Percentiles rank a stretch among this genome's conserved stretches.
phyloP scores from a whole-genome alignment of 2,113 vertebrate species.

The Crotophaga sulcirostris region DNA sequence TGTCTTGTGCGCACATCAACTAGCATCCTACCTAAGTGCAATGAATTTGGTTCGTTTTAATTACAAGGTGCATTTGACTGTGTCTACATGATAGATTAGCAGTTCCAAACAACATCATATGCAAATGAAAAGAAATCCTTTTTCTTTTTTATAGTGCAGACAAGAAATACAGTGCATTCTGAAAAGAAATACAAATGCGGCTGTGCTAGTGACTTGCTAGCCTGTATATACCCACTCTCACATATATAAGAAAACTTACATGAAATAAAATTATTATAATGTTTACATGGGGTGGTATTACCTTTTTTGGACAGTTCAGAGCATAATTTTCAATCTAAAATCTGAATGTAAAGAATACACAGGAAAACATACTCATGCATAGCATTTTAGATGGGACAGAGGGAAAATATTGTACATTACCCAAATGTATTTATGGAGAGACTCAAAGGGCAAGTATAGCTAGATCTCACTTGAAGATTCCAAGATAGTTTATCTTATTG shows the following conservation, averaged over 20 bases:
- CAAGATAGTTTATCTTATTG: not conserved
- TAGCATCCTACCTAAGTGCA: not conserved
- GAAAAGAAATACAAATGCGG: not conserved
- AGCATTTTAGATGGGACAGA: not conserved
- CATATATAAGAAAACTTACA: not conserved
- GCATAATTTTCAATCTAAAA: not conserved
- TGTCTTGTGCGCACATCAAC: not conserved
- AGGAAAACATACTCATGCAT: not conserved
- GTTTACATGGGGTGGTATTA: not conserved
- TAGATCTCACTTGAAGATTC: not conserved
- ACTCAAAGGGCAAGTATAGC: not conserved
- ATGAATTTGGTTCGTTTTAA: constrained; percentile 34
- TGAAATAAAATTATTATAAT: not conserved
- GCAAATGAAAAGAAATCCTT: constrained; percentile 7
- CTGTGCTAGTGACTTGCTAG: not conserved
- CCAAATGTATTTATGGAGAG: not conserved
- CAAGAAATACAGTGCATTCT: not conserved
- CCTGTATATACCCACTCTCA: not conserved
- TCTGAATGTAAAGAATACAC: not conserved
- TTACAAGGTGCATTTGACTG: constrained; percentile 39
- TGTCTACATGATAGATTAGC: constrained; percentile 27
- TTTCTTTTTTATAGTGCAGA: not conserved
- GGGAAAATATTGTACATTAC: not conserved
- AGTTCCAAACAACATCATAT: not conserved
- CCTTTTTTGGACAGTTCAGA: not conserved